Evolutionary conservation across 1,140 invertebrate species (phyloP).

Genomic region (Heliconius hermathena): DNA sequence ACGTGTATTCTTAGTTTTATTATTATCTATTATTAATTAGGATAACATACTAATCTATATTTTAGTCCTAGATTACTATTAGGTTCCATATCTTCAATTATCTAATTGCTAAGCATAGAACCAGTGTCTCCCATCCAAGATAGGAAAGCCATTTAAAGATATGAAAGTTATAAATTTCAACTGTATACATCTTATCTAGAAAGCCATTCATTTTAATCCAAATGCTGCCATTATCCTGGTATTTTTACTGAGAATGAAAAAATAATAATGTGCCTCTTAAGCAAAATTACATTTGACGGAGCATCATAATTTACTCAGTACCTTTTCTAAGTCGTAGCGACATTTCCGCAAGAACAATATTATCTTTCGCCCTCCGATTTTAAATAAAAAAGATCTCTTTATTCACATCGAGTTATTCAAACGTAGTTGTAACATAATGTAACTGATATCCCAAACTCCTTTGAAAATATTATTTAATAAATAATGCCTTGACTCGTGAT

Average conservation of each 20-base stretch:
- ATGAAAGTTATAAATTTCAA: background rate
- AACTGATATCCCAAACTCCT: too few relatives aligned
- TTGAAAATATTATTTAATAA: too few relatives aligned
- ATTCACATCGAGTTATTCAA: slow-evolving; percentile 5
- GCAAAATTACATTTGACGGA: slow-evolving; percentile 19
- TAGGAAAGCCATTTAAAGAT: background rate
- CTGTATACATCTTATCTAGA: background rate
- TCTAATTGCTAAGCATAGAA: too few relatives aligned
- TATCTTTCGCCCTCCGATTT: slow-evolving; percentile 22
- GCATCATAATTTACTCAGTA: background rate
- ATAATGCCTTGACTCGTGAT: too few relatives aligned
- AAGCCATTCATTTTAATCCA: slow-evolving; percentile 7
- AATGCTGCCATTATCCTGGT: background rate
- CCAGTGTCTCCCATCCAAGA: background rate
- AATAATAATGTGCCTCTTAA: slow-evolving; percentile 15
- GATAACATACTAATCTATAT: too few relatives aligned
- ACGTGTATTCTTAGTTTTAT: too few relatives aligned
- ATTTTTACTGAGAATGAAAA: background rate
- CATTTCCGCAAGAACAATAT: slow-evolving; percentile 24
- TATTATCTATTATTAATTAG: too few relatives aligned
- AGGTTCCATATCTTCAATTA: too few relatives aligned
- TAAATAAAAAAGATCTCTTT: slow-evolving; percentile 25
- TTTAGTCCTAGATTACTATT: too few relatives aligned
- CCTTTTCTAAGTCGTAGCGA: slow-evolving; percentile 20
- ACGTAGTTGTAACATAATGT: background rate